Conservation (phyloP, 2,113 vertebrate genomes). For the Cyprinus carpio region DNA sequence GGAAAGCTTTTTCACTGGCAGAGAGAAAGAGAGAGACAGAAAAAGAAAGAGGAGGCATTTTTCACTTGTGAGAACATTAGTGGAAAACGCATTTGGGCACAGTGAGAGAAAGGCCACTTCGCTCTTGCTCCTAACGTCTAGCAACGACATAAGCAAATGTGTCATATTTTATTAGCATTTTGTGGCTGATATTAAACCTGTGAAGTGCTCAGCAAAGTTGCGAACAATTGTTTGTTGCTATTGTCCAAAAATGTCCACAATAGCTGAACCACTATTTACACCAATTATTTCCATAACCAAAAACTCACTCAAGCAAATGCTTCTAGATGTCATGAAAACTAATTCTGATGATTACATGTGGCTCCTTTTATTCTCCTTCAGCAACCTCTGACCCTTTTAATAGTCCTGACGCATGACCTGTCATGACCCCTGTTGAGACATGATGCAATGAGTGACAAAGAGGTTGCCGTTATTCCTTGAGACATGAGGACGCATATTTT, state of each 20-base stretch:
- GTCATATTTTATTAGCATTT: neutral
- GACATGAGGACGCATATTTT: neutral
- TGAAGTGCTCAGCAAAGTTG: neutral
- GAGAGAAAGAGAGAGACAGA: neutral
- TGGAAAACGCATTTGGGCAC: conserved; percentile 41
- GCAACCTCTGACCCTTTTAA: conserved; percentile 26
- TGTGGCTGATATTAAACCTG: neutral
- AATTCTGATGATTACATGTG: too few species aligned
- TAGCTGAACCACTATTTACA: neutral
- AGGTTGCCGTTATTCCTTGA: neutral
- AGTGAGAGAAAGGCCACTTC: conserved; percentile 40
- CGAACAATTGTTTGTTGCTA: neutral
- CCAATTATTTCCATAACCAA: neutral
- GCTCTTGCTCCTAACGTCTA: neutral
- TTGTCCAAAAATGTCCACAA: neutral
- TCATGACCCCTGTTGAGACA: neutral
- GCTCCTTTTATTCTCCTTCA: too few species aligned
- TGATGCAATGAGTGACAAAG: conserved; percentile 4
- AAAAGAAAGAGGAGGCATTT: neutral
- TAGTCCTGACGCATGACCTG: neutral
- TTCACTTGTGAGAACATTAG: conserved; percentile 35
- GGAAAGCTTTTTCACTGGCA: conserved; percentile 7
- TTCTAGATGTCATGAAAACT: neutral
- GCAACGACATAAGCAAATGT: conserved; percentile 1
- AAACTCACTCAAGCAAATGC: conserved; percentile 7